Evolutionary conservation across 2,888 invertebrate species (phyloP).

Genomic region (Arge pagana): DNA sequence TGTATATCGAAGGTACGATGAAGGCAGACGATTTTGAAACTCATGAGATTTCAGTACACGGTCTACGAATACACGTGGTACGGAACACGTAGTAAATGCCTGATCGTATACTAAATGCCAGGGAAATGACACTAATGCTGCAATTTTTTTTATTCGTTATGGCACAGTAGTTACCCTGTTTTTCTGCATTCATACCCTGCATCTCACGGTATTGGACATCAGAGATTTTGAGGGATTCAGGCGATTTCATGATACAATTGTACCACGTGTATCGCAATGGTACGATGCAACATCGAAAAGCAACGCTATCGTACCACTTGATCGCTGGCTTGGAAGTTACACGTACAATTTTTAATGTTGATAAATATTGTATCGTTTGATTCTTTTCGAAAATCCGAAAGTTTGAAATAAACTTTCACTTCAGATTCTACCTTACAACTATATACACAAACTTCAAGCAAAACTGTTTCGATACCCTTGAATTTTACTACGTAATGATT

Average conservation of each 20-base stretch:
- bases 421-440: constrained; percentile 40
- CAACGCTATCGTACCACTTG: background rate
- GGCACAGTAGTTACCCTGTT: constrained; percentile 20
- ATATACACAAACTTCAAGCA: constrained; percentile 46
- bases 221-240: too few relatives aligned
- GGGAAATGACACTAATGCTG: background rate
- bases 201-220: background rate
- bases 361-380: constrained; percentile 13
- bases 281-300: too few relatives aligned
- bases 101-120: too few relatives aligned
- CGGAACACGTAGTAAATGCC: too few relatives aligned
- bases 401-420: constrained; percentile 34
- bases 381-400: constrained; percentile 12
- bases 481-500: constrained; percentile 34
- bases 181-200: constrained; percentile 4
- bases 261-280: too few relatives aligned
- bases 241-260: too few relatives aligned
- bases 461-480: constrained; percentile 40
- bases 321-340: background rate
- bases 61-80: too few relatives aligned
- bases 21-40: too few relatives aligned
- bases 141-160: constrained; percentile 4
- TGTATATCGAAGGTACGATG: too few relatives aligned
- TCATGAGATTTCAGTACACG: too few relatives aligned
- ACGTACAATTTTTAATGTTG: constrained; percentile 28